Base-by-base conservation (phyloP, 1,140 invertebrate genomes). In the Eueides isabella region DNA sequence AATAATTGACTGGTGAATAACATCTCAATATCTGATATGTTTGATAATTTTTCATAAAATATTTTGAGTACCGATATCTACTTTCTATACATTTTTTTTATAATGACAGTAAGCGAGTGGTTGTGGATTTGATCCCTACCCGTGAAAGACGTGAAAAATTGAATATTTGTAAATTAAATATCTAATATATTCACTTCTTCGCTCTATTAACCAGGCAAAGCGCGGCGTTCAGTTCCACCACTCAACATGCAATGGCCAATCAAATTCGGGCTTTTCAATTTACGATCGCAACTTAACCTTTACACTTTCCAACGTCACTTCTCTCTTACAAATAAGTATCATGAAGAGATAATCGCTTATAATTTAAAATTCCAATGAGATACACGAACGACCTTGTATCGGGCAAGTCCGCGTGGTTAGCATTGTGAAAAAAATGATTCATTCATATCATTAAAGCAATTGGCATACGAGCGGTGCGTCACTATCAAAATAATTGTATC, bases 381-480 rank as follows among this genome's bases (percentile, higher is more conserved):
- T 55, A 55, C 44, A 55, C 16, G 2, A 55, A 23, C 66, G 77
- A 82, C 81, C 81, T 82, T 83, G 79, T 48, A 30, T 75, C 72
- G 31, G 67, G 66, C 73, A 67, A 65, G 69, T 66, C 66, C 44
- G 61, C 61, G 76, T 71, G 75, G 67, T 61, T 30, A 65, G 80
- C 71, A 82, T 80, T 70, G 76, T 78, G 75, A 79, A 73, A 65
- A 44, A 55, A 55, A 5, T 5, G 3, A 35, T 67, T 82, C 79
- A 80, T 79, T 82, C 81, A 82, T 69, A 75, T 72, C 74, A 67
- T 71, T 66, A 77, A 69, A 71, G 48, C 76, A 72, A 77, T 79
- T 75, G 80, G 48, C 48, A 81, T 77, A 74, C 44, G 41, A 44
- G 67, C 35, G 35, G 71, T 82, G 76, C 80, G 67, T 75, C 75